A percentile compares a stretch with the other conserved stretches of the same genome.
These are phyloP conservation scores for Coptotermes formosanus DNA, from an alignment of 1,140 invertebrate species.

Conservation along the genomic window DNA sequence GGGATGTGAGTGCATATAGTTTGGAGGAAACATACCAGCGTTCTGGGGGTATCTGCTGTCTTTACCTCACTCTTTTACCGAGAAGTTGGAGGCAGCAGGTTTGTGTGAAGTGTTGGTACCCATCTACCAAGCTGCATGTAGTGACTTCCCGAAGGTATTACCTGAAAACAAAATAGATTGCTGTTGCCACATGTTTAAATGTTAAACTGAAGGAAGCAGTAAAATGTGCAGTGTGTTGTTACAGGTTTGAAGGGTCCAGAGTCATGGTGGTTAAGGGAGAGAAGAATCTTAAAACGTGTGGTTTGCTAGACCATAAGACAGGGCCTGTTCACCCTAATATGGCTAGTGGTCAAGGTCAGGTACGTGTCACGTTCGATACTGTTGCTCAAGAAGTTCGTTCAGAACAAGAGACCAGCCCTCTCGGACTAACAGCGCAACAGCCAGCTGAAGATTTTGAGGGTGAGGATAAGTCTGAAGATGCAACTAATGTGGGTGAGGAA, in stretches of 20 bases:
- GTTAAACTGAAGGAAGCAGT: too few species aligned
- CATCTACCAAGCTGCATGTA: too few species aligned
- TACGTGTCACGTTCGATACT: constrained; percentile 67
- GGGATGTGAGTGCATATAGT: not conserved
- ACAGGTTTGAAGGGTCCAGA: constrained; percentile 65
- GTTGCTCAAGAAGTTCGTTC: constrained; percentile 48
- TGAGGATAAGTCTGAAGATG: not conserved
- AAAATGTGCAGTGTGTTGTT: constrained; percentile 26
- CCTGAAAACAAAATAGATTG: constrained; percentile 7
- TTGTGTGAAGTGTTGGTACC: too few species aligned
- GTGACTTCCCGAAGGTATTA: not conserved
- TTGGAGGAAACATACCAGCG: not conserved
- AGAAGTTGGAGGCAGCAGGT: too few species aligned
- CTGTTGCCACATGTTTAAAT: constrained; percentile 24
- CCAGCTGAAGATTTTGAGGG: not conserved
- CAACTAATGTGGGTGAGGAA: not conserved
- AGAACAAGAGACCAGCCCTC: not conserved
- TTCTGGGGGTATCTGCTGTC: too few species aligned
- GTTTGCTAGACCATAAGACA: constrained; percentile 57
- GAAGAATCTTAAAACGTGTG: constrained; percentile 71
- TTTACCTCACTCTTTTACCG: too few species aligned
- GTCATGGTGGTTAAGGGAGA: constrained; percentile 77
- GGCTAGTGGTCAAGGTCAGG: constrained; percentile 60
- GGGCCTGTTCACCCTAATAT: constrained; percentile 47
- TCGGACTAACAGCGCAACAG: not conserved